Conservation (phyloP, 2,113 vertebrate species). For the Erythrocercus mccallii region DNA sequence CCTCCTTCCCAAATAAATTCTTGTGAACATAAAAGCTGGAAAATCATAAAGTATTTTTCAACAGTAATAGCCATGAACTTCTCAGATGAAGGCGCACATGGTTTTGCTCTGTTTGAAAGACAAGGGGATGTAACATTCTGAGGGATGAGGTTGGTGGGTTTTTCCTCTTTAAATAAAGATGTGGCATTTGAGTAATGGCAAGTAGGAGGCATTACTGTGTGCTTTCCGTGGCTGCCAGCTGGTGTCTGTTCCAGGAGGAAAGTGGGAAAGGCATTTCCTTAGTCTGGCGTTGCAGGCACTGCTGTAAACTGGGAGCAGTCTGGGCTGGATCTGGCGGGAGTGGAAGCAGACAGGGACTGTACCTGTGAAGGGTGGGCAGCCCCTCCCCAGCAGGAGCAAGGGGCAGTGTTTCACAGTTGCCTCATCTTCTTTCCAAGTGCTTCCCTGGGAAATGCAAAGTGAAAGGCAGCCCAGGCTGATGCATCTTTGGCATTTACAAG, state of each 20-base stretch:
- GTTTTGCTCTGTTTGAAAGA: background rate
- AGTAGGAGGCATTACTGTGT: background rate
- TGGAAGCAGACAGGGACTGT: background rate
- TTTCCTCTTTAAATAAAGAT: background rate
- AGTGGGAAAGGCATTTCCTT: background rate
- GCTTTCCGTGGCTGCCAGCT: background rate
- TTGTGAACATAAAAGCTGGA: background rate
- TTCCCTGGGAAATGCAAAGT: slow-evolving; percentile 12
- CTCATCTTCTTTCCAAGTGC: background rate
- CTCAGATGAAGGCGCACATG: background rate
- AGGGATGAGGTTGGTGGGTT: background rate
- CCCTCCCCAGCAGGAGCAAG: background rate
- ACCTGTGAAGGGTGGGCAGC: slow-evolving; percentile 4
- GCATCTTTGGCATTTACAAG: background rate
- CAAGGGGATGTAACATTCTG: background rate
- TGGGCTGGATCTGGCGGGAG: background rate
- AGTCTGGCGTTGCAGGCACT: background rate
- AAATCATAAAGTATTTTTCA: background rate
- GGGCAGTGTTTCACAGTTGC: background rate
- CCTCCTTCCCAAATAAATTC: background rate
- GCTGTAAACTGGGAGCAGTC: background rate
- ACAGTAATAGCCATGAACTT: background rate
- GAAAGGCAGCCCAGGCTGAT: background rate
- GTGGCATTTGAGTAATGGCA: background rate
- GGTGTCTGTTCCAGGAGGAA: background rate